Conservation (phyloP, 2,888 invertebrate genomes). For the Drosophila picticornis region DNA sequence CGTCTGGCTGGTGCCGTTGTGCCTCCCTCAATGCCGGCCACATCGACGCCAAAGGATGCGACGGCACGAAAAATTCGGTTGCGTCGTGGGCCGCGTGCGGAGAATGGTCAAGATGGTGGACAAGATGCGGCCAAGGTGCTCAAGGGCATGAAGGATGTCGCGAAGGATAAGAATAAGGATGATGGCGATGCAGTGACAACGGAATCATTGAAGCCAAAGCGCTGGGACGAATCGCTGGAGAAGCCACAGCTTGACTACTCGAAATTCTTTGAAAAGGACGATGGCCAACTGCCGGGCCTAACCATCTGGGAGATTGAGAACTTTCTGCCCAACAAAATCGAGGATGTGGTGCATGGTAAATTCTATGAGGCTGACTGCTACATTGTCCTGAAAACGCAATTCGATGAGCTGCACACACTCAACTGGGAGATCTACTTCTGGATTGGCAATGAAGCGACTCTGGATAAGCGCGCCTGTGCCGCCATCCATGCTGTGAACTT, state of each 20-base stretch:
- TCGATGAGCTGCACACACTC: conserved; percentile 93
- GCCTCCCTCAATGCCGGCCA: conserved; percentile 89
- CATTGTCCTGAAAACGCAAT: conserved; percentile 95
- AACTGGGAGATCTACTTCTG: conserved; percentile 99
- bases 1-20: conserved; percentile 95
- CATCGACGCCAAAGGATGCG: conserved; percentile 92
- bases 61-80: conserved; percentile 97
- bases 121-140: conserved; percentile 95
- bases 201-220: conserved; percentile 90
- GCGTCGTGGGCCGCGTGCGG: conserved; percentile 91
- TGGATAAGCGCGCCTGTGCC: conserved; percentile 86
- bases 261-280: conserved; percentile 98
- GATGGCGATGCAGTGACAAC: conserved; percentile 83
- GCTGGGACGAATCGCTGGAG: conserved; percentile 98
- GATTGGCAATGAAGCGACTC: conserved; percentile 98
- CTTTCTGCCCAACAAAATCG: conserved; percentile 97
- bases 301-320: conserved; percentile 99
- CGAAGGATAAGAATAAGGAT: conserved; percentile 89
- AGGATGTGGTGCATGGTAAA: conserved; percentile 97
- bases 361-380: conserved; percentile 99
- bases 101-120: conserved; percentile 87
- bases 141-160: conserved; percentile 90
- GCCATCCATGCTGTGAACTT: conserved; percentile 99
- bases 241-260: conserved; percentile 98
- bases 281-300: conserved; percentile 96